Base-by-base conservation (phyloP, 2,888 invertebrate species). In the Tiliacea citrago region DNA sequence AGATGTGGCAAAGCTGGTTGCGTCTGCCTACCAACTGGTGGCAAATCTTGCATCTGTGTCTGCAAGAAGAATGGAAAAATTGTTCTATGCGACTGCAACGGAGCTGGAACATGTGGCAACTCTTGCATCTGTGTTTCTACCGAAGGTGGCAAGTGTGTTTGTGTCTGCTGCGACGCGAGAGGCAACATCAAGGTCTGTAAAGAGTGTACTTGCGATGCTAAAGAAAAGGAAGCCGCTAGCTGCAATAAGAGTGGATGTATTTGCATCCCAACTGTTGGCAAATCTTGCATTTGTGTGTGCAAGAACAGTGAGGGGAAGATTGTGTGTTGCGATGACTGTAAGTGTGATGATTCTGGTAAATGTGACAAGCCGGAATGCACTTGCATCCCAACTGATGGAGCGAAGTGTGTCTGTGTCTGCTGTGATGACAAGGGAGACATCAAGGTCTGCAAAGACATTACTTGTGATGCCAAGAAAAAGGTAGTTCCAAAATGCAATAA, bases 221-320 rank as follows among this genome's bases (percentile, higher is more conserved):
- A 61, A 1, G 51, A 75, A 18, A 10, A 55, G 1, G 66, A 62
- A 35, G 45, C 55, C 12, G 3, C 72, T 24, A 77, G 73, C 67
- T 87, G 92, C 67, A 81, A 82, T 53, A 88, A 87, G 16, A 53
- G 81, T 5, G 87, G 86, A 62, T 92, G 92, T 70, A 67, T 87
- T 24, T 92, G 92, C 51, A 85, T 93, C 5, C 73, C 80, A 2
- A 90, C 89, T 51, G 47, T 76, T 13, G 80, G 80, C 0, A 81
- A 81, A 12, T 62, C 76, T 24, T 83, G 78, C 57, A 73, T 85
- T 10, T 86, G 86, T 24, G 74, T 86, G 0, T 81, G 86, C 60
- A 76, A 78, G 55, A 78, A 84, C 13, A 18, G 71, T 39, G 39
- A 2, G 2, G 63, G 55, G n/a, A 73, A 29, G 60, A 75, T 67